Evolutionary conservation across 2,888 invertebrate species (phyloP).

Genomic region (Drosophila prostipennis): DNA sequence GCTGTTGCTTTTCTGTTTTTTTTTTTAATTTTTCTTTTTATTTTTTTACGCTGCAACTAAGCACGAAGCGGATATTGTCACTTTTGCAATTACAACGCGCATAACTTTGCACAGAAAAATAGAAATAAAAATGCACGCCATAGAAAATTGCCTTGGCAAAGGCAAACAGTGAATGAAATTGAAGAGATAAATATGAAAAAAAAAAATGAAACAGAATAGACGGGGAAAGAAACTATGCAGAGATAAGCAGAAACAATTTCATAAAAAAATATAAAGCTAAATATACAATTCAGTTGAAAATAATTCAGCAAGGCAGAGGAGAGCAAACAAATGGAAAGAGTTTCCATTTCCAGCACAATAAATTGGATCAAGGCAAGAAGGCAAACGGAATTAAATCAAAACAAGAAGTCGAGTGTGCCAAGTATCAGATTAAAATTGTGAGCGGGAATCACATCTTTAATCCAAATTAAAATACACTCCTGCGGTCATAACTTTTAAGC

Average conservation of each 20-base stretch:
- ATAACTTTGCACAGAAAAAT: slow-evolving; percentile 54
- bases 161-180: slow-evolving; percentile 38
- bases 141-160: slow-evolving; percentile 47
- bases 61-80: slow-evolving; percentile 63
- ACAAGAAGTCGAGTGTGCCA: slow-evolving; percentile 12
- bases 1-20: slow-evolving; percentile 14
- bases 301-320: slow-evolving; percentile 21
- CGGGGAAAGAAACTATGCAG: slow-evolving; percentile 21
- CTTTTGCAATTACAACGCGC: slow-evolving; percentile 63
- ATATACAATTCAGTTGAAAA: slow-evolving; percentile 32
- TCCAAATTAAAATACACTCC: neutral
- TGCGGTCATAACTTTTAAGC: neutral
- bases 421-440: slow-evolving; percentile 4
- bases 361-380: slow-evolving; percentile 29
- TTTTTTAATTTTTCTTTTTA: neutral
- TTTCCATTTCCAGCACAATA: slow-evolving; percentile 18
- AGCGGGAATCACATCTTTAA: neutral
- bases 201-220: slow-evolving; percentile 5
- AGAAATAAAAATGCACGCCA: slow-evolving; percentile 31
- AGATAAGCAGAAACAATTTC: slow-evolving; percentile 40
- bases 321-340: slow-evolving; percentile 2
- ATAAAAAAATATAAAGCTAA: slow-evolving; percentile 30
- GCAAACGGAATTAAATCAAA: slow-evolving; percentile 23
- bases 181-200: slow-evolving; percentile 5
- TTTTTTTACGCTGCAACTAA: slow-evolving; percentile 44